phyloP scores from a whole-genome alignment of 1,140 invertebrate species.

The Drosophila chauvacae region DNA sequence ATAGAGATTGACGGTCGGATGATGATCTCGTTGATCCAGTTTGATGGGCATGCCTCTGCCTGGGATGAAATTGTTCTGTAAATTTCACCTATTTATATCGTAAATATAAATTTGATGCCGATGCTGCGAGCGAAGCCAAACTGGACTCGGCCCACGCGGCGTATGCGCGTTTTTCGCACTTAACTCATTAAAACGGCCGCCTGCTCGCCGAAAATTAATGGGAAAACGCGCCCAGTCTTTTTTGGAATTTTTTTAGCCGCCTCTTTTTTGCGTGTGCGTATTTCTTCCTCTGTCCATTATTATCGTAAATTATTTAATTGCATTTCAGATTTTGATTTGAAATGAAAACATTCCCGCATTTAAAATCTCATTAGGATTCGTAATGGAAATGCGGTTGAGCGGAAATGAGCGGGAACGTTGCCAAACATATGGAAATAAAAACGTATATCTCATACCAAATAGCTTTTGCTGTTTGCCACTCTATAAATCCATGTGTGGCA shows the following conservation, averaged over 20 bases:
- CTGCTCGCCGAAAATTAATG: constrained; percentile 44
- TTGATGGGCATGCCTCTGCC: constrained; percentile 40
- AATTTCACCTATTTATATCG: constrained; percentile 58
- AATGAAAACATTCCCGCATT: constrained; percentile 55
- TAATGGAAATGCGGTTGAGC: constrained; percentile 38
- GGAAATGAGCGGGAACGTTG: constrained; percentile 21
- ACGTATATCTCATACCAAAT: background rate
- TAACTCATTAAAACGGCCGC: constrained; percentile 69
- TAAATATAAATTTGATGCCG: constrained; percentile 59
- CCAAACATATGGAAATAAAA: background rate
- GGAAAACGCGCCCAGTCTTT: constrained; percentile 38
- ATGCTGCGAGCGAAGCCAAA: constrained; percentile 20
- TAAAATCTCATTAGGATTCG: constrained; percentile 60
- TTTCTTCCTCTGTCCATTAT: constrained; percentile 24
- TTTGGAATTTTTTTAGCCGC: constrained; percentile 13
- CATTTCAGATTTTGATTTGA: constrained; percentile 56
- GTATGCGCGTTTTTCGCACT: constrained; percentile 78
- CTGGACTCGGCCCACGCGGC: constrained; percentile 54
- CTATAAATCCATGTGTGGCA: constrained; percentile 36
- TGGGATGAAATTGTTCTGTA: constrained; percentile 43
- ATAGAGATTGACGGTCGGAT: constrained; percentile 39
- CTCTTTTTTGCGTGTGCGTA: constrained; percentile 9
- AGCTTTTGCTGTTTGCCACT: constrained; percentile 31
- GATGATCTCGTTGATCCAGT: constrained; percentile 63
- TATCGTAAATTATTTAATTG: constrained; percentile 70